phyloP scores from a whole-genome alignment of 2,888 invertebrate genomes.

The Girardia tigrina region DNA sequence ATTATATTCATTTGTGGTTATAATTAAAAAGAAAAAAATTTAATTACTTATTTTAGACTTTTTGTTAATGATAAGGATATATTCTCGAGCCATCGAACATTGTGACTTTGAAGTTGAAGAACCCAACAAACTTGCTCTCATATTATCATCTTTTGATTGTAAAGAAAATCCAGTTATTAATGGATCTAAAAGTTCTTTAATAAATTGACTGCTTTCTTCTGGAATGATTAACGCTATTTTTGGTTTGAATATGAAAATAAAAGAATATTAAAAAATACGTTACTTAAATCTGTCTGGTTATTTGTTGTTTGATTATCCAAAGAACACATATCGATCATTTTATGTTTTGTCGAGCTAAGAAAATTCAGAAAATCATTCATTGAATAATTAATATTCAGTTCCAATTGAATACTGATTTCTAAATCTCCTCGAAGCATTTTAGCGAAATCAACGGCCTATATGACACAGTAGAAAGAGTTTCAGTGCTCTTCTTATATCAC shows the following conservation, averaged over 20 bases:
- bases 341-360: not conserved
- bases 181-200: not conserved
- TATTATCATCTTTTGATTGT: not conserved
- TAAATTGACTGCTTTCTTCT: not conserved
- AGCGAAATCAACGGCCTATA: not conserved
- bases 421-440: slow-evolving; percentile 4
- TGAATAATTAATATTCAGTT: not conserved
- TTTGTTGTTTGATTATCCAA: not conserved
- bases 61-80: not conserved
- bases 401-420: slow-evolving; percentile 13
- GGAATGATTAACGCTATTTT: slow-evolving; percentile 14
- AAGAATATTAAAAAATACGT: not conserved
- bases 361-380: not conserved
- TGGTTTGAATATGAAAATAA: not conserved
- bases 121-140: not conserved
- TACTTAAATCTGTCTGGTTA: not conserved
- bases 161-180: not conserved
- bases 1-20: no score
- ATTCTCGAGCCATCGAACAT: not conserved
- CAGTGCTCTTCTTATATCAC: not conserved
- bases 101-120: not conserved
- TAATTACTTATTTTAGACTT: not conserved
- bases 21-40: no score
- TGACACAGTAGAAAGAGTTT: not conserved
- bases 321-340: slow-evolving; percentile 7